Base-by-base conservation (phyloP, 2,797 vertebrate genomes). In the Liparis tanakae region DNA sequence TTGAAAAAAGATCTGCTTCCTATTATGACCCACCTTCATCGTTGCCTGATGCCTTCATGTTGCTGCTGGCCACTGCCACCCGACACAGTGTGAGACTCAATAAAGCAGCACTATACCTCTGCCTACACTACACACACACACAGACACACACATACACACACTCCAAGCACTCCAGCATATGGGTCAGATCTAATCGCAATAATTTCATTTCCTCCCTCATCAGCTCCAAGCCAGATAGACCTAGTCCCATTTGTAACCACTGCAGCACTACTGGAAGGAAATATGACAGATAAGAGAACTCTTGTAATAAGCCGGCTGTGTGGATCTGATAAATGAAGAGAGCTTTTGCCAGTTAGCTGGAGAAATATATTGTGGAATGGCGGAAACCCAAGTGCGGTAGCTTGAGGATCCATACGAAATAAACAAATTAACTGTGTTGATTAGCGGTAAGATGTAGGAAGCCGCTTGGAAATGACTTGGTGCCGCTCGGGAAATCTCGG, bases 121-220 rank as follows among this genome's bases (percentile, higher is more conserved):
- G 77, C 85, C 81, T 83, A 78, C 68, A 53, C 68, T 59, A 68
- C 59, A 70, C 65, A 69, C 69, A 71, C 75, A 44, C 46, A 30
- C 25, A 30, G 25, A 30, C 25, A 70, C 25, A 18, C 64, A 65
- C 55, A 70, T 30, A 72, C 78, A 76, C 65, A 85, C 83, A 88
- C 84, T 72, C 84, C 79, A 61, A 86, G 83, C 81, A 87, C 87
- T 83, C 80, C 82, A 81, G 85, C 89, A 92, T 91, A 86, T 92
- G 91, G 91, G 91, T 93, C 90, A 92, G 91, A 93, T 93, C 82
- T 91, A 90, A 93, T 93, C 91, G 83, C 83, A 80, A 89, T 92
- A 90, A 92, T 92, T 93, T 93, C 88, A 93, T 93, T 92, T 92
- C 91, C 90, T 82, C 86, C 79, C 89, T 93, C 91, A 92, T 93